Evolutionary conservation across 2,888 invertebrate species (phyloP).

Genomic region (Alloscopus bannaensis): DNA sequence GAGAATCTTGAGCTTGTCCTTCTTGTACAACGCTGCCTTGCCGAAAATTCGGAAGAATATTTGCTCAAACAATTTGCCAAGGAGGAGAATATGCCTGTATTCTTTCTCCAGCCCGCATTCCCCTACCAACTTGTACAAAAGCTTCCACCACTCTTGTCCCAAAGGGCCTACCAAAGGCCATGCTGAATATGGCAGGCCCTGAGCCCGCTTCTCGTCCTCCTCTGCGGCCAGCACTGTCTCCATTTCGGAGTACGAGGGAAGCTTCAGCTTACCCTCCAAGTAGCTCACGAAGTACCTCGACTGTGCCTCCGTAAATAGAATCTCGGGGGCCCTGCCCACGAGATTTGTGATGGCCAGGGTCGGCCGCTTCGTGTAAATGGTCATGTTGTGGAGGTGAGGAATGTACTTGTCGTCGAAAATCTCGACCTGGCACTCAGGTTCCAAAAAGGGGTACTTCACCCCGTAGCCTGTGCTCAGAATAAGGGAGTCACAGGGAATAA

Average conservation of each 20-base stretch:
- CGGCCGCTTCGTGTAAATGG: conserved; percentile 43
- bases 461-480: conserved; percentile 41
- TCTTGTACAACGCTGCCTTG: conserved; percentile 1
- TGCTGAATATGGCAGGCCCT: neutral
- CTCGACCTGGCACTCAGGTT: neutral
- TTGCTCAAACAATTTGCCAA: neutral
- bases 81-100: conserved; percentile 9
- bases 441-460: conserved; percentile 31
- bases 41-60: conserved; percentile 20
- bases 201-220: conserved; percentile 2
- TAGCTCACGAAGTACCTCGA: conserved; percentile 1
- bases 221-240: conserved; percentile 17
- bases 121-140: conserved; percentile 2
- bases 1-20: conserved; percentile 2
- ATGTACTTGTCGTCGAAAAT: conserved; percentile 26
- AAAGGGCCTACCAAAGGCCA: conserved; percentile 35
- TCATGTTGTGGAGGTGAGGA: conserved; percentile 27
- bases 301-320: conserved; percentile 22
- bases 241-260: conserved; percentile 37
- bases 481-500: conserved; percentile 37
- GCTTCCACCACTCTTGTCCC: conserved; percentile 9
- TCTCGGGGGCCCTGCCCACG: conserved; percentile 18
- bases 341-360: conserved; percentile 26
- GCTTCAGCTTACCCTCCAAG: conserved; percentile 17
- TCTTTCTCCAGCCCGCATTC: conserved; percentile 22